Evolutionary conservation across 2,113 vertebrate species (phyloP), one percentile per base, ranked within the genome.

Genomic region (Micromys minutus): DNA sequence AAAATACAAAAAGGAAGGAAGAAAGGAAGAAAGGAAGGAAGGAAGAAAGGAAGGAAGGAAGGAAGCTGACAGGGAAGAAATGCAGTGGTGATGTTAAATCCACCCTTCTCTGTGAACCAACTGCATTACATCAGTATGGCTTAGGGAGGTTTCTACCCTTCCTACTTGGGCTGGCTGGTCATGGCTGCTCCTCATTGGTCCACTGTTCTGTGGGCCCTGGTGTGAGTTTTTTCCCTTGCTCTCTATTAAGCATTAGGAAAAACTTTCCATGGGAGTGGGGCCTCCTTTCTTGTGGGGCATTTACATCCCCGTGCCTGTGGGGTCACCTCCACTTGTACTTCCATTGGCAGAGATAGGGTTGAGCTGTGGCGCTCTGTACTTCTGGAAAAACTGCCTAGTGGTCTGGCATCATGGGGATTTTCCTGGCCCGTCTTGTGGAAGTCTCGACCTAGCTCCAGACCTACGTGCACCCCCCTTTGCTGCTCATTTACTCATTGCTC

Each of bases 371-470:
- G 85, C 16, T 22, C 31, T 7, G 85, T 87, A 65, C 84, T 88
- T 94, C 95, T 96, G 96, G 97, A 97, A 97, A 97, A 97, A 90
- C 87, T 95, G 90, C 96, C 96, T 95, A 86, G 96, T 94, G 94
- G 84, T 95, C 94, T 97, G 97, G 95, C 93, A 95, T 67, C 87
- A 8, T 63, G 76, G 96, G 89, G 81, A 96, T 96, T 95, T 95
- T 93, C 94, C 96, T 97, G 96, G 94, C 92, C 75, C 0, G 61
- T 77, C 89, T 52, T 9, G 19, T 90, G 96, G 93, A 96, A 93
- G 90, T 69, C 90, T 96, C 36, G 67, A 94, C 83, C 80, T 79
- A 0, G 13, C 76, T 93, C 92, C 97, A 97, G 95, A 93, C 84
- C 76, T 26, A 21, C 81, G 71, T 57, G 55, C 74, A 2, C 57